Percentiles rank a stretch among this genome's conserved stretches.
Conservation (phyloP, 2,113 vertebrate genomes). For the Apteryx owenii region DNA sequence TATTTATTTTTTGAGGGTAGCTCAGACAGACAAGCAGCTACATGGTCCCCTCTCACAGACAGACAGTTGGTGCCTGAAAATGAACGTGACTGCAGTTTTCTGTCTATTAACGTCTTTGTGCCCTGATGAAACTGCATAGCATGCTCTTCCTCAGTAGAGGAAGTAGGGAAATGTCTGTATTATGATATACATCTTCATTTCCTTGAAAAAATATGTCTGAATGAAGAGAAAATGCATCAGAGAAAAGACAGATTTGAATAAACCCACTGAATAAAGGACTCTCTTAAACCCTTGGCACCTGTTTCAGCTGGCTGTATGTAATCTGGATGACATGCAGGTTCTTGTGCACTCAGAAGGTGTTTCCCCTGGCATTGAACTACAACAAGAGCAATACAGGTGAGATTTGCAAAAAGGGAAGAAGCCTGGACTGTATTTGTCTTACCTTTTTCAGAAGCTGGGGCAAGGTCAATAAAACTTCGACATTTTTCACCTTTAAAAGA, state of each 20-base stretch:
- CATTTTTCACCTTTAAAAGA: slow-evolving; percentile 92
- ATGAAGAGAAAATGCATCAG: not conserved
- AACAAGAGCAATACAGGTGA: not conserved
- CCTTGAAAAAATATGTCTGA: not conserved
- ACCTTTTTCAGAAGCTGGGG: slow-evolving; percentile 97
- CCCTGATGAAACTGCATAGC: not conserved
- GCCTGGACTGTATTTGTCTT: slow-evolving; percentile 61
- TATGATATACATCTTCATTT: not conserved
- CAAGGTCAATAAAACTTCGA: slow-evolving; percentile 97
- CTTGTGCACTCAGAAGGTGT: not conserved
- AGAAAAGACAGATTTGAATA: not conserved
- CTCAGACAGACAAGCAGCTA: not conserved
- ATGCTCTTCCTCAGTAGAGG: not conserved
- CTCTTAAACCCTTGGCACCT: not conserved
- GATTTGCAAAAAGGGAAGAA: not conserved
- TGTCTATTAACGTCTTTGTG: not conserved
- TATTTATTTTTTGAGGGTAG: not conserved
- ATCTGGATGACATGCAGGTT: not conserved
- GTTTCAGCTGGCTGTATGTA: not conserved
- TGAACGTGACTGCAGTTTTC: not conserved
- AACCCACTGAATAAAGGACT: not conserved
- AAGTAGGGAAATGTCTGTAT: not conserved
- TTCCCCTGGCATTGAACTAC: not conserved
- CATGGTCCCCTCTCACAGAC: not conserved
- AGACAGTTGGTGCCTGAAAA: not conserved